A percentile compares a stretch with the other conserved stretches of the same genome.
These are phyloP conservation scores for Ophiothrix spiculata DNA, from an alignment of 35 echinoderm and acorn worm genomes.

Conservation along the genomic window DNA sequence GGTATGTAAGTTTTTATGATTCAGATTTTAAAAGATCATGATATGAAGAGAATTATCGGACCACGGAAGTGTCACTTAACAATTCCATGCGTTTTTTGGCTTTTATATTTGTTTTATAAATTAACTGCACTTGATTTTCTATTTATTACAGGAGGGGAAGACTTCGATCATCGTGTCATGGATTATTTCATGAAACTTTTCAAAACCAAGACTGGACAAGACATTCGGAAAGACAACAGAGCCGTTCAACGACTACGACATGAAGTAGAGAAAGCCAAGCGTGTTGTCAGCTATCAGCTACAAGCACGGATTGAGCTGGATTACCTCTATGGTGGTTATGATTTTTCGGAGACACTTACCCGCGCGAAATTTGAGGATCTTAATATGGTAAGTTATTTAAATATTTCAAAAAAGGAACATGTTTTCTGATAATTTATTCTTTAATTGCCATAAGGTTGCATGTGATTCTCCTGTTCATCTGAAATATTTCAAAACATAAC, in stretches of 20 bases:
- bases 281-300: constrained; percentile 57
- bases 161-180: constrained; percentile 70
- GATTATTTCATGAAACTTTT: constrained; percentile 72
- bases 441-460: no score
- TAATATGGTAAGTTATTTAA: constrained; percentile 53
- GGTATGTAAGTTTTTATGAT: no score
- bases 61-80: no score
- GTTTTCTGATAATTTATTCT: no score
- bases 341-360: constrained; percentile 66
- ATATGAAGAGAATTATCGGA: no score
- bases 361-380: constrained; percentile 69
- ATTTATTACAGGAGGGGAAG: not conserved
- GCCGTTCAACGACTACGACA: constrained; percentile 64
- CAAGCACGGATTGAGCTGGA: constrained; percentile 61
- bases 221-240: constrained; percentile 58
- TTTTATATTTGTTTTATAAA: no score
- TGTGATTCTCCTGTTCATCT: no score
- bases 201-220: constrained; percentile 73
- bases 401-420: not conserved
- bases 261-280: constrained; percentile 74
- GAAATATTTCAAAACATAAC: no score
- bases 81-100: no score
- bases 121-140: not conserved
- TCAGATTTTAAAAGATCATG: no score
- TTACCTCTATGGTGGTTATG: constrained; percentile 63